phyloP scores from a whole-genome alignment of 2,797 vertebrate genomes.

The Hirundo rustica region DNA sequence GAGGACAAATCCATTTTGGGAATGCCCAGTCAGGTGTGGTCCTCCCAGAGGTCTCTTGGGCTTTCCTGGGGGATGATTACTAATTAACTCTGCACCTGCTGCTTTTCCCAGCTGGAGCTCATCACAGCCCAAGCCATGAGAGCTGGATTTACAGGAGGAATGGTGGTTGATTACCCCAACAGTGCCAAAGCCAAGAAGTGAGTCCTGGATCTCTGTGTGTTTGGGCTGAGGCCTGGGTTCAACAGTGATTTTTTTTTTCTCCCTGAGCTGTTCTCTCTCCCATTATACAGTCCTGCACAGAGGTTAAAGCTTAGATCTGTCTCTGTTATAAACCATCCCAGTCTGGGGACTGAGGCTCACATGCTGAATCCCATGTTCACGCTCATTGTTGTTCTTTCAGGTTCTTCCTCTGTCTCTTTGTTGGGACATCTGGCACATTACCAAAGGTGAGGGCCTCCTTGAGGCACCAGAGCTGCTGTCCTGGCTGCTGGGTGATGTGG shows the following conservation, averaged over 20 bases:
- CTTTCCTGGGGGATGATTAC: not conserved
- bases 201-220: conserved; percentile 44
- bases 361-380: not conserved
- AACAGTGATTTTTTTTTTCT: not conserved
- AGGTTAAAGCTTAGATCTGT: not conserved
- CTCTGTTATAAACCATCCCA: not conserved
- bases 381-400: conserved; percentile 67
- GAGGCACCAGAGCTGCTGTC: not conserved
- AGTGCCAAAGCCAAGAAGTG: conserved; percentile 97
- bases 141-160: conserved; percentile 93
- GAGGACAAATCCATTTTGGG: not conserved
- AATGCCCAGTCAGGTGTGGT: not conserved
- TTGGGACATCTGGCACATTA: conserved; percentile 81
- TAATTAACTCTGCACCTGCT: not conserved
- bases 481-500: not conserved
- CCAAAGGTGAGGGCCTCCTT: conserved; percentile 82
- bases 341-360: not conserved
- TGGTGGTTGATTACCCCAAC: conserved; percentile 98
- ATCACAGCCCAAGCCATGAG: conserved; percentile 92
- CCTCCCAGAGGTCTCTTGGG: not conserved
- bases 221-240: not conserved
- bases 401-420: conserved; percentile 95
- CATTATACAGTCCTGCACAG: not conserved
- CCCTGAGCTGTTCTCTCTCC: not conserved
- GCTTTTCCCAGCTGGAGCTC: conserved; percentile 85